These are phyloP conservation scores for Silurus asotus DNA, from an alignment of 2,113 vertebrate genomes.

Conservation along the genomic window DNA sequence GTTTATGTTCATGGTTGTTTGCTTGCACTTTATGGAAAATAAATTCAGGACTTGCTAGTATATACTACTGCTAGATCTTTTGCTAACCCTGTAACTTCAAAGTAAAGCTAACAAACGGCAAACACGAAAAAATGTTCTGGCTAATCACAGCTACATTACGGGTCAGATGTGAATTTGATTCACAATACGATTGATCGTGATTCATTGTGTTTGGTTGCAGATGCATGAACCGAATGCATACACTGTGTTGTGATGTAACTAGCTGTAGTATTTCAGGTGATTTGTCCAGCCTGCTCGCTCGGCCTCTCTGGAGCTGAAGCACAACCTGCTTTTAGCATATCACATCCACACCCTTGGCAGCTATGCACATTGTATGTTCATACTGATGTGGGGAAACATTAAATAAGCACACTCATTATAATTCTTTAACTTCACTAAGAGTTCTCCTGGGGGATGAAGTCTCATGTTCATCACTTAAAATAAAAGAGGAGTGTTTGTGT, in stretches of 20 bases:
- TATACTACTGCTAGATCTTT: not conserved
- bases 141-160: not conserved
- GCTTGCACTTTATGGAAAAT: too few species aligned
- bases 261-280: constrained; percentile 46
- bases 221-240: constrained; percentile 24
- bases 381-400: not conserved
- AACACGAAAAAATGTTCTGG: not conserved
- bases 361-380: not conserved
- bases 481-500: not conserved
- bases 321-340: not conserved
- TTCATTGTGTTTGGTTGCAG: not conserved
- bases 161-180: not conserved
- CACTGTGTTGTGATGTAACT: not conserved
- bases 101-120: not conserved
- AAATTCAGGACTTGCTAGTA: too few species aligned
- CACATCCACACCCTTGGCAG: not conserved
- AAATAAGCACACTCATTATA: not conserved
- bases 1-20: too few species aligned
- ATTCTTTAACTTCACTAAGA: not conserved
- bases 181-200: not conserved
- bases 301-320: not conserved
- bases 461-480: not conserved
- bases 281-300: constrained; percentile 30
- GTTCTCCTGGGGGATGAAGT: not conserved
- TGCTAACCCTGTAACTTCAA: not conserved